Evolutionary conservation across 2,888 invertebrate genomes (phyloP).

Genomic region (Eutolmus rufibarbis): DNA sequence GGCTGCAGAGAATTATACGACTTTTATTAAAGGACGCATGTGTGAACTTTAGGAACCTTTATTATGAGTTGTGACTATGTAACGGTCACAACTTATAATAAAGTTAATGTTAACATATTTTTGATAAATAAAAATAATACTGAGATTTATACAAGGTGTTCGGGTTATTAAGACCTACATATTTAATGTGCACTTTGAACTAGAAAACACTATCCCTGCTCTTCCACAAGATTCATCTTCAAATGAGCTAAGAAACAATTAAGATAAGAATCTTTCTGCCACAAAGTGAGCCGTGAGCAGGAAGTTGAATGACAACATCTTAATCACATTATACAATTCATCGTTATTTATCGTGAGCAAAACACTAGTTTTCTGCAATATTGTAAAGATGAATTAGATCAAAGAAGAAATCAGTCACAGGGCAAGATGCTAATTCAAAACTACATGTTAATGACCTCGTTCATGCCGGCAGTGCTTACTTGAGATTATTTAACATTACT

Average conservation of each 20-base stretch:
- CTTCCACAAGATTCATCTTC: background rate
- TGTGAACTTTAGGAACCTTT: no score
- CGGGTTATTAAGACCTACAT: background rate
- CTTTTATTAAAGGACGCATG: no score
- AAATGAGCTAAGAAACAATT: background rate
- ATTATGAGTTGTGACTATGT: no score
- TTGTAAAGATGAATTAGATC: background rate
- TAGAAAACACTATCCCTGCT: background rate
- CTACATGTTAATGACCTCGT: background rate
- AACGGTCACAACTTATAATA: no score
- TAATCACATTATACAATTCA: background rate
- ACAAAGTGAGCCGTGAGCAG: background rate
- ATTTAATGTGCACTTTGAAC: background rate
- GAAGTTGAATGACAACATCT: background rate
- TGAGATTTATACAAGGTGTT: background rate
- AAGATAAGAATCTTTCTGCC: background rate
- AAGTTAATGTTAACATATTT: no score
- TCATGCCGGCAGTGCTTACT: background rate
- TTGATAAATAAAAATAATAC: background rate
- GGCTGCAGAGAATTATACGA: no score
- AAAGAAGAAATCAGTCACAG: background rate
- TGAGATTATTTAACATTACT: background rate
- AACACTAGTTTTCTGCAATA: background rate
- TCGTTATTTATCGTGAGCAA: background rate
- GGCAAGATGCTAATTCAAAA: background rate